Base-by-base conservation (phyloP, 2,113 vertebrate species). In the Callithrix jacchus region DNA sequence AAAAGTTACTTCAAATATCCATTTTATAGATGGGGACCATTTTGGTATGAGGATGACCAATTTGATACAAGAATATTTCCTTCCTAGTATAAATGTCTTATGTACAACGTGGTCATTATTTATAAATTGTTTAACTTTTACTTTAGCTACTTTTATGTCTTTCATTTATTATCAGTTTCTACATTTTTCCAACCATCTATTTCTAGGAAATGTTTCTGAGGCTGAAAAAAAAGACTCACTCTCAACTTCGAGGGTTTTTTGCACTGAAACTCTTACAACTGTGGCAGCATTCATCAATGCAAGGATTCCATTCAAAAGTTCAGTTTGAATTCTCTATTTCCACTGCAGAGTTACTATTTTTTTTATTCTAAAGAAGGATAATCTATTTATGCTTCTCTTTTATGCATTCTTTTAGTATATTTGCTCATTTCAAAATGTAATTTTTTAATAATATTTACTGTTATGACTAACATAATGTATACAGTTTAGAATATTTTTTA, bases 71-170 rank as follows among this genome's bases (percentile, higher is more conserved):
- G 25, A 27, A 54, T 68, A 81, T 42, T 70, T 80, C 17, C 52
- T 68, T 80, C n/a, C n/a, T 42, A 17, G 40, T 70, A 42, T 79
- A 61, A 21, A 83, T 52, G 8, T 27, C 30, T 45, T 61, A 73
- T 73, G 6, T 47, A 37, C 56, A 21, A 8, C 73, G 76, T 73
- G 42, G 42, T 37, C 76, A 47, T 70, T 73, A 4, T 8, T 89
- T 32, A 95, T 66, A 95, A 96, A 85, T 27, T 77, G 3, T 49
- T 47, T 4, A 80, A n/a, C 45, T 68, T 92, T 95, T 89, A 21
- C 23, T 89, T 79, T 35, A 40, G 27, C 20, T 89, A 17, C 23
- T 61, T 40, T 30, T 17, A n/a, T 94, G 16, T n/a, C 30, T 17
- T 84, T 42, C 35, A 92, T 89, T 35, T 42, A 42, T 54, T 37